Evolutionary conservation across 2,113 vertebrate genomes (phyloP).

Genomic region (Campylomormyrus numenius): DNA sequence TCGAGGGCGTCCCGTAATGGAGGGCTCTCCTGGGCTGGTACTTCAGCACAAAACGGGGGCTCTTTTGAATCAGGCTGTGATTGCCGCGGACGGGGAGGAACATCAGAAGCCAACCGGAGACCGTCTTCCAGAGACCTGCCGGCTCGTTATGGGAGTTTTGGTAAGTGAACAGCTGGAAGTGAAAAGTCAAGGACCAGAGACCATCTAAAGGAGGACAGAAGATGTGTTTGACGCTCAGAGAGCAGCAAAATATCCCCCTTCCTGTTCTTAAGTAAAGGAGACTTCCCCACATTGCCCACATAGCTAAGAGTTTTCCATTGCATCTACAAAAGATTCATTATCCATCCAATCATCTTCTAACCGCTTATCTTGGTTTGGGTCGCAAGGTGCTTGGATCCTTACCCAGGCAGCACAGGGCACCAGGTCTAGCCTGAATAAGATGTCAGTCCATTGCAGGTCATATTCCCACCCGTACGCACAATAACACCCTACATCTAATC

Average conservation of each 20-base stretch:
- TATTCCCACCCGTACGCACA: not conserved
- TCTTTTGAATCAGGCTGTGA: conserved; percentile 50
- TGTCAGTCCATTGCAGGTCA: not conserved
- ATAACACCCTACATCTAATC: not conserved
- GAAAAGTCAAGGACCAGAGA: conserved; percentile 30
- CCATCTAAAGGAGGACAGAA: not conserved
- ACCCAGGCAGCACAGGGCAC: not conserved
- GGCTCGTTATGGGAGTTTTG: conserved; percentile 49
- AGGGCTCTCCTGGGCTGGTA: conserved; percentile 33
- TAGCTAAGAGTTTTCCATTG: not conserved
- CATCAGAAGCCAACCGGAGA: conserved; percentile 23
- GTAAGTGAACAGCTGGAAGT: conserved; percentile 53
- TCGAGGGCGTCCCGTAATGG: conserved; percentile 38
- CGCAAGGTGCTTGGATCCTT: not conserved
- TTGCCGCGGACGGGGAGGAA: conserved; percentile 28
- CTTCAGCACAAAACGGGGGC: conserved; percentile 40
- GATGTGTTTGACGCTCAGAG: not conserved
- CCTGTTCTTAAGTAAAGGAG: not conserved
- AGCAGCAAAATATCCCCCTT: not conserved
- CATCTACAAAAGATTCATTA: not conserved
- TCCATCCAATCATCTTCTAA: not conserved
- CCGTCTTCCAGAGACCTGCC: conserved; percentile 41
- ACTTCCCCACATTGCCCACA: not conserved
- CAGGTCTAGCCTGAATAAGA: not conserved
- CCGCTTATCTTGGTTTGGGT: not conserved